Evolutionary conservation across 2,797 vertebrate species (phyloP).

Genomic region (Epinephelus malabaricus): DNA sequence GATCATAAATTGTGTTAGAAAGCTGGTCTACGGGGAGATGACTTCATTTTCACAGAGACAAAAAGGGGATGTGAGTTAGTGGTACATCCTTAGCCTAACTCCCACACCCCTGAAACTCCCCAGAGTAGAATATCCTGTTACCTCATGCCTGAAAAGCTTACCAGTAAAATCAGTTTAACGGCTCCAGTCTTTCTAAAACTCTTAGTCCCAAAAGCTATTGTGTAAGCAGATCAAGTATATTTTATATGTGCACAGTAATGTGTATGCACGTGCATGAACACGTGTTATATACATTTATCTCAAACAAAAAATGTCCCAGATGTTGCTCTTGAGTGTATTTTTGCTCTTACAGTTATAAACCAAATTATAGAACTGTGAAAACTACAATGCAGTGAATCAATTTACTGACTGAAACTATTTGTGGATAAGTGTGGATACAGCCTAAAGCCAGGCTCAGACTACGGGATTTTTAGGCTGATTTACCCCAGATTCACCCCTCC

Average conservation of each 20-base stretch:
- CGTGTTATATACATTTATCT: not conserved
- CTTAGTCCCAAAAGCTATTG: constrained; percentile 5
- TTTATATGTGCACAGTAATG: not conserved
- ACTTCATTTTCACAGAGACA: constrained; percentile 49
- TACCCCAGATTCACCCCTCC: too few species aligned
- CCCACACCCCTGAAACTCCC: constrained; percentile 41
- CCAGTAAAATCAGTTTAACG: constrained; percentile 46
- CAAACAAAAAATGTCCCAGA: not conserved
- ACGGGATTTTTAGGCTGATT: too few species aligned
- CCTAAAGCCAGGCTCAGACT: too few species aligned
- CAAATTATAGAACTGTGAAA: not conserved
- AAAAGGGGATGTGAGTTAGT: constrained; percentile 37
- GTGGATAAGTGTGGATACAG: not conserved
- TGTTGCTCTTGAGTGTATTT: too few species aligned
- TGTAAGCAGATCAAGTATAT: constrained; percentile 16
- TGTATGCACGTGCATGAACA: constrained; percentile 5
- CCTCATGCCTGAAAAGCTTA: constrained; percentile 48
- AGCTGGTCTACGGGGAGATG: constrained; percentile 40
- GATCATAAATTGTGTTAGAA: constrained; percentile 53
- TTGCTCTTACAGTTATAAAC: not conserved
- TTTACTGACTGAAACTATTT: not conserved
- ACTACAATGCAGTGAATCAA: not conserved
- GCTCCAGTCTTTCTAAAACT: constrained; percentile 37
- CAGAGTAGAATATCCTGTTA: constrained; percentile 65
- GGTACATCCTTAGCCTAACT: constrained; percentile 31